These are phyloP conservation scores for Orthosia gothica DNA, from an alignment of 2,888 invertebrate species.

Conservation along the genomic window DNA sequence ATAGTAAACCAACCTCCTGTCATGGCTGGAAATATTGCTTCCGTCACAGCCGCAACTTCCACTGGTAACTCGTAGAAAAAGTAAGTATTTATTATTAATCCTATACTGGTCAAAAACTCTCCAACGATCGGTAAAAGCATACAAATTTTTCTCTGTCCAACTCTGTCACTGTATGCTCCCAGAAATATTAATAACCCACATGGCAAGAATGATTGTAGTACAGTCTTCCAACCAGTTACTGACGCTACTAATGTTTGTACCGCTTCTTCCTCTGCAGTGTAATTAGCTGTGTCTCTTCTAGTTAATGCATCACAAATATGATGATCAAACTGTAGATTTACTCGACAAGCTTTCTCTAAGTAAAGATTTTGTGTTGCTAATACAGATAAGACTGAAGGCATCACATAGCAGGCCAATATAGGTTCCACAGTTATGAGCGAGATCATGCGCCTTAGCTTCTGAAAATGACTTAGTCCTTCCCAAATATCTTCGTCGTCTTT, in stretches of 20 bases:
- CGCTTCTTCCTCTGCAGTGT: conserved; percentile 91
- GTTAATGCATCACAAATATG: conserved; percentile 95
- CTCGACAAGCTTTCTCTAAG: conserved; percentile 96
- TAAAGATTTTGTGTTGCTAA: conserved; percentile 96
- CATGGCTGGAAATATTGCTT: conserved; percentile 95
- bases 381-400: conserved; percentile 93
- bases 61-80: conserved; percentile 95
- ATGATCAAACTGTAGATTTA: conserved; percentile 94
- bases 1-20: conserved; percentile 97
- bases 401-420: conserved; percentile 94
- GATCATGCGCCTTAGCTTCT: conserved; percentile 91
- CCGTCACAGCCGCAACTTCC: conserved; percentile 95
- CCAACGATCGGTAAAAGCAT: conserved; percentile 96
- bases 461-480: conserved; percentile 89
- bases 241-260: conserved; percentile 95
- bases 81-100: conserved; percentile 95
- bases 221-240: conserved; percentile 97
- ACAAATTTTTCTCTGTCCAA: conserved; percentile 94
- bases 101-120: conserved; percentile 95
- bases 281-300: conserved; percentile 93
- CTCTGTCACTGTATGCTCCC: conserved; percentile 95
- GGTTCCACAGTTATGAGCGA: conserved; percentile 95
- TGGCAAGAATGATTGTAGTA: conserved; percentile 95
- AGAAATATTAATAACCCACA: conserved; percentile 95
- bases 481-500: conserved; percentile 80